Evolutionary conservation across 2,797 vertebrate genomes (phyloP), one percentile per base, ranked within the genome.

Genomic region (Enteromius trimaculatus): DNA sequence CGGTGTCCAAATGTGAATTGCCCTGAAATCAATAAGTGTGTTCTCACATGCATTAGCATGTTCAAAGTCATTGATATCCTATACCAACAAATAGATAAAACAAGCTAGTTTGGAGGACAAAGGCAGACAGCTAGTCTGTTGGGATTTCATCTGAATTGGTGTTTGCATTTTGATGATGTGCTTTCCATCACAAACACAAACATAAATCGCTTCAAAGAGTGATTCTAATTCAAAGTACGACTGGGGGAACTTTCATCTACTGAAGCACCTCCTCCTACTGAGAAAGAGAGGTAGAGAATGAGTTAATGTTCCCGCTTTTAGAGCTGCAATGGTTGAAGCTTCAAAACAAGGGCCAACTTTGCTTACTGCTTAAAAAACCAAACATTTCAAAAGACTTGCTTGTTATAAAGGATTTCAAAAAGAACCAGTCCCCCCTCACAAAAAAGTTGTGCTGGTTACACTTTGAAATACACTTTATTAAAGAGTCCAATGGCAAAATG

Each of bases 171-270:
- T 55, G 26, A 75, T 79, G 87, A 49, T 26, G 62, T 79, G 79
- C 51, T 77, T 78, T 75, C 89, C 83, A 87, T 92, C 90, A 89
- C 89, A 92, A 92, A 92, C 89, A 92, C 89, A 92, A 93, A 92
- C 90, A 92, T 77, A 82, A 88, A 82, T 80, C 80, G 10, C 89
- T 87, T 92, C 91, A 92, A 90, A 93, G 88, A 90, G 47, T 9
- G 86, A 88, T 85, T 88, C 82, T 86, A 86, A 93, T 90, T 93
- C 88, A 92, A 93, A 93, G 90, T 81, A 86, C 81, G 89, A 86
- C 79, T 77, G 88, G 65, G 79, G 84, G 49, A 86, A 84, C 89
- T 91, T 92, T 92, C 89, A 94, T 92, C 90, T 88, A 39, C 85
- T 17, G 68, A 85, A 71, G 79, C 79, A 82, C 85, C 90, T 91